Percentiles rank a stretch among this genome's conserved stretches.
Conservation (phyloP, 2,797 vertebrate genomes). For the Dallia pectoralis region DNA sequence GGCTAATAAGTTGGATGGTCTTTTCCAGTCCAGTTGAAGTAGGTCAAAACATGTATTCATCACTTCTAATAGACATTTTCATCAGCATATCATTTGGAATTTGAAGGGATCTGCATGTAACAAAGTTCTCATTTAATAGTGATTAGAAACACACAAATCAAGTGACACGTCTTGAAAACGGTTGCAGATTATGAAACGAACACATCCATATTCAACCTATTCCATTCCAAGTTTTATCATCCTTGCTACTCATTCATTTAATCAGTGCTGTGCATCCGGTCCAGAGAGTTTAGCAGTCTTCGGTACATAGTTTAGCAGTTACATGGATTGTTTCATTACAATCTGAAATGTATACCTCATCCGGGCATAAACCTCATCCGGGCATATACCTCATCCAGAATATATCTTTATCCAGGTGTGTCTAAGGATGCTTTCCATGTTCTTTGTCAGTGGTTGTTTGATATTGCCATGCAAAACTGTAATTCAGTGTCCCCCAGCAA, state of each 20-base stretch:
- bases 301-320: conserved; percentile 17
- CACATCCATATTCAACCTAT: not conserved
- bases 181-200: not conserved
- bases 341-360: conserved; percentile 24
- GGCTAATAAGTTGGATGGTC: not conserved
- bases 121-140: not conserved
- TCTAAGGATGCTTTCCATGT: conserved; percentile 5
- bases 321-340: conserved; percentile 35
- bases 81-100: not conserved
- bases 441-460: conserved; percentile 52
- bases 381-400: no score
- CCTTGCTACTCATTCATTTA: not conserved
- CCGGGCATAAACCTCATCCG: no score
- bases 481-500: conserved; percentile 55
- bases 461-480: conserved; percentile 62
- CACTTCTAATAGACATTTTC: not conserved
- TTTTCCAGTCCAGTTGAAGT: not conserved
- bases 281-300: not conserved
- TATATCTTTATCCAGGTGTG: conserved; percentile 30
- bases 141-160: not conserved
- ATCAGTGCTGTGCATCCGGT: not conserved
- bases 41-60: not conserved
- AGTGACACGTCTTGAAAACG: not conserved
- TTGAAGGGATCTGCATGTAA: not conserved
- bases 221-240: not conserved